Conservation (phyloP, 92 coral and sea anemone species). For the Actinostola sp. region DNA sequence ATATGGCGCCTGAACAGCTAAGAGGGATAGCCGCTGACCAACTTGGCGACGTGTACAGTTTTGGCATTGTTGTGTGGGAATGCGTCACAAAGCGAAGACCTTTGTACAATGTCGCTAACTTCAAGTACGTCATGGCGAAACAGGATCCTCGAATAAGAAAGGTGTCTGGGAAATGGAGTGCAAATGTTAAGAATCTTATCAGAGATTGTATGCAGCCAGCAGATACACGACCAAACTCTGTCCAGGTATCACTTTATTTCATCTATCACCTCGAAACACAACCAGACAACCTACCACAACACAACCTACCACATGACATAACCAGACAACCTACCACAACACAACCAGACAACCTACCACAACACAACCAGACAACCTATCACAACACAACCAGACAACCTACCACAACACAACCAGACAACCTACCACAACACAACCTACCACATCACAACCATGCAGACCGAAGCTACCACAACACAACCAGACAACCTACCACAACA, state of each 20-base stretch:
- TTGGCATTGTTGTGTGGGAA: slow-evolving; percentile 84
- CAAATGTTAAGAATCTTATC: slow-evolving; percentile 65
- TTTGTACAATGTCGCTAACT: slow-evolving; percentile 47
- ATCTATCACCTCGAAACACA: no score
- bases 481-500: no score
- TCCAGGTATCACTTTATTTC: slow-evolving; percentile 57
- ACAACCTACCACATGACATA: no score
- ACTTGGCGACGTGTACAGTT: slow-evolving; percentile 82
- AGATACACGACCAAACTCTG: slow-evolving; percentile 72
- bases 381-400: no score
- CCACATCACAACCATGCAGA: no score
- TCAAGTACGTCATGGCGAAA: slow-evolving; percentile 37
- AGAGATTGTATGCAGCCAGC: slow-evolving; percentile 73
- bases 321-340: no score
- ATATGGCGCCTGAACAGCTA: slow-evolving; percentile 98
- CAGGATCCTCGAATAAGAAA: slow-evolving; percentile 69
- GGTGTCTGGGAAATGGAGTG: slow-evolving; percentile 75
- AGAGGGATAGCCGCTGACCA: slow-evolving; percentile 81
- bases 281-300: no score
- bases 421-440: no score
- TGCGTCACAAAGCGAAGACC: slow-evolving; percentile 75
- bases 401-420: no score
- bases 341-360: no score
- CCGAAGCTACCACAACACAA: no score
- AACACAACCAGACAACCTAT: no score